Conservation (phyloP, 2,888 invertebrate species). For the Rhogogaster chlorosoma region DNA sequence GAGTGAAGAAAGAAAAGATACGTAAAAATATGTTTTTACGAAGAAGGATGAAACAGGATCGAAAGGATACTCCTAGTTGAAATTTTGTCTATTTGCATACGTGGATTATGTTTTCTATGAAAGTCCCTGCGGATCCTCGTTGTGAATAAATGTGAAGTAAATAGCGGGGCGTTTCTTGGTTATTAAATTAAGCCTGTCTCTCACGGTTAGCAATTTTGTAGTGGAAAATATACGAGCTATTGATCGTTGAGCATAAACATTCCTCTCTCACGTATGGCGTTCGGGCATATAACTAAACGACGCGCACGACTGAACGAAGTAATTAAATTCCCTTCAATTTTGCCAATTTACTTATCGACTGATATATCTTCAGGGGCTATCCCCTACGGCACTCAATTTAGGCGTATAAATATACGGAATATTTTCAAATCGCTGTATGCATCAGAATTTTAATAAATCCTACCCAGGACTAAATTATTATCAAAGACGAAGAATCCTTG, state of each 20-base stretch:
- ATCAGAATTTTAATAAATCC: constrained; percentile 13
- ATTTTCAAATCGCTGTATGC: neutral
- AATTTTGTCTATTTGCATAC: neutral
- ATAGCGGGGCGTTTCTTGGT: neutral
- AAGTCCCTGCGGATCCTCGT: neutral
- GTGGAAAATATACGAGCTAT: neutral
- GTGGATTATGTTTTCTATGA: too few species aligned
- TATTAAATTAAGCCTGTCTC: constrained; percentile 39
- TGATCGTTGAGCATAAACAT: neutral
- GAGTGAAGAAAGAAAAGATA: neutral
- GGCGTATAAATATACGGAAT: neutral
- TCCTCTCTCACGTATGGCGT: constrained; percentile 7
- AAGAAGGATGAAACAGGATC: neutral
- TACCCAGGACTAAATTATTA: constrained; percentile 11
- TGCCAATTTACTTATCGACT: constrained; percentile 28
- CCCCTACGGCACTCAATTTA: neutral
- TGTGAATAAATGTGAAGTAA: neutral
- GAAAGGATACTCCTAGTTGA: neutral
- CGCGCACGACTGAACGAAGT: constrained; percentile 22
- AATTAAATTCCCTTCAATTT: constrained; percentile 17
- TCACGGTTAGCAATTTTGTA: neutral
- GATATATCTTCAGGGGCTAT: neutral
- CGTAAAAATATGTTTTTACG: neutral
- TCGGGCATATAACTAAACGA: constrained; percentile 15
- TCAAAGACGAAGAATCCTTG: neutral